These are phyloP conservation scores for Choreutis nemorana DNA, from an alignment of 2,888 invertebrate species.

Conservation along the genomic window DNA sequence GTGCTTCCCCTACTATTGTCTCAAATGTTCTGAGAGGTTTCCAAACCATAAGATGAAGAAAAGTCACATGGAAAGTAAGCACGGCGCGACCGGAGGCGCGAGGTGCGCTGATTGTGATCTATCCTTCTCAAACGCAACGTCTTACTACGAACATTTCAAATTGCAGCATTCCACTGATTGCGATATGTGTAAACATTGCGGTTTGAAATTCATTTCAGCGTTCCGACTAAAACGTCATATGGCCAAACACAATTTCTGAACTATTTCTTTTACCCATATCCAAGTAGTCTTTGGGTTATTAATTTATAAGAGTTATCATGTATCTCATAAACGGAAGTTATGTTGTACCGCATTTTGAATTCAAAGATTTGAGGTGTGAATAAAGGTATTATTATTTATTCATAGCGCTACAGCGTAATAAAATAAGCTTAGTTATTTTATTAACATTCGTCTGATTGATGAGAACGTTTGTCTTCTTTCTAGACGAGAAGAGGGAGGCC, in stretches of 20 bases:
- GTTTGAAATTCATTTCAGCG: conserved; percentile 39
- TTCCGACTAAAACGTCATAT: conserved; percentile 43
- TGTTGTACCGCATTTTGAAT: too few species aligned
- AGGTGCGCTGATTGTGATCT: conserved; percentile 42
- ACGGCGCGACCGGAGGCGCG: conserved; percentile 32
- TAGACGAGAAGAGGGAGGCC: conserved; percentile 10
- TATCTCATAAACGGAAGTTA: too few species aligned
- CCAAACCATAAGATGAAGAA: conserved; percentile 36
- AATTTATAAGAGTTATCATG: too few species aligned
- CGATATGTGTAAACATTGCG: conserved; percentile 44
- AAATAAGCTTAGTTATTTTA: too few species aligned
- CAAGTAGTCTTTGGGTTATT: too few species aligned
- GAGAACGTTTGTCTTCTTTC: conserved; percentile 13
- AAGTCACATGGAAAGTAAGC: conserved; percentile 41
- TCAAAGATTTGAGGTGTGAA: too few species aligned
- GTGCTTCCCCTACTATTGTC: conserved; percentile 49
- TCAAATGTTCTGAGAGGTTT: conserved; percentile 43
- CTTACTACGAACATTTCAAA: conserved; percentile 47
- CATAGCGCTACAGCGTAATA: not conserved
- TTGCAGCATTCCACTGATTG: conserved; percentile 45
- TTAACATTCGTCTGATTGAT: too few species aligned
- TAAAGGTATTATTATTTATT: too few species aligned
- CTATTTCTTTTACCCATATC: too few species aligned
- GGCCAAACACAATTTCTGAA: conserved; percentile 31
- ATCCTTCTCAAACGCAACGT: conserved; percentile 31